Evolutionary conservation across 1,140 invertebrate species (phyloP).

Genomic region (Leptonema lineaticorne): DNA sequence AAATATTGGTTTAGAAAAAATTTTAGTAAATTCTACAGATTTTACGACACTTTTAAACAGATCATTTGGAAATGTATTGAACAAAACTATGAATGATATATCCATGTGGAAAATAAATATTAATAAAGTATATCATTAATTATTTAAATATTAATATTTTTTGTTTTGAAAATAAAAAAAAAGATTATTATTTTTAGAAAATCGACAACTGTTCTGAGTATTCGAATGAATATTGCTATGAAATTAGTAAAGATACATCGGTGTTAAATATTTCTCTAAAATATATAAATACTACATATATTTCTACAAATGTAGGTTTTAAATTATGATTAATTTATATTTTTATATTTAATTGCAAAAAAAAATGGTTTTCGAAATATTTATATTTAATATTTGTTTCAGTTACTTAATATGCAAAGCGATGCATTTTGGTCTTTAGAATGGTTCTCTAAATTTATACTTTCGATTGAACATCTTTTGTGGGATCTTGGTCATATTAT

Average conservation of each 20-base stretch:
- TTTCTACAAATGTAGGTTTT: not conserved
- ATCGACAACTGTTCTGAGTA: not conserved
- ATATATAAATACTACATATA: not conserved
- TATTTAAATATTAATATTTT: not conserved
- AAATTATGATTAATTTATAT: not conserved
- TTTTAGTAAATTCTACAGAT: not conserved
- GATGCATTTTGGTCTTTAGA: conserved; percentile 50
- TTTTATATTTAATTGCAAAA: not conserved
- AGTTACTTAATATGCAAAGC: conserved; percentile 46
- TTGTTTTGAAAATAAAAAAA: not conserved
- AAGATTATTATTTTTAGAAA: not conserved
- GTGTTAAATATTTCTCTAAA: not conserved
- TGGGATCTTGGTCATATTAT: conserved; percentile 43
- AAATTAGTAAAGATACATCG: not conserved
- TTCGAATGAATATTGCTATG: not conserved
- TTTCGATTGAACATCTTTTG: conserved; percentile 44
- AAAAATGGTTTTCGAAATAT: not conserved
- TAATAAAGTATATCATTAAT: conserved; percentile 1
- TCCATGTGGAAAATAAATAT: not conserved
- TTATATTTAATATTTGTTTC: conserved; percentile 1
- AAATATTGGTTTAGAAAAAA: not conserved
- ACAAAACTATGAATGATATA: not conserved
- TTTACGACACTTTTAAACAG: not conserved
- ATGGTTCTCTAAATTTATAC: conserved; percentile 47
- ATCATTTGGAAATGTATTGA: too few species aligned